Evolutionary conservation across 2,797 vertebrate genomes (phyloP).

Genomic region (Apogon talboti): DNA sequence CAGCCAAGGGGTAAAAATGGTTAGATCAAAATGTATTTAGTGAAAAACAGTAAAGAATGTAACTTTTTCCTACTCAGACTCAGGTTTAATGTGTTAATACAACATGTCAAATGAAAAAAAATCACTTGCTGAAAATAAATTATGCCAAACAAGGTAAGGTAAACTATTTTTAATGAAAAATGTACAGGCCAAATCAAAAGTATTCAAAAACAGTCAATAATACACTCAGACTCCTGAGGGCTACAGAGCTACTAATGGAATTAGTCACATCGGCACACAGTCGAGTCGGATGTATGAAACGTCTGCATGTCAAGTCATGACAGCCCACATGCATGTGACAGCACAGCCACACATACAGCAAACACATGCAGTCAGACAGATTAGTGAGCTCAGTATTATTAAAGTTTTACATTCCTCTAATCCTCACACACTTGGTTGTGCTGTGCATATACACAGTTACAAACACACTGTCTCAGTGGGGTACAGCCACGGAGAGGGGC

Average conservation of each 20-base stretch:
- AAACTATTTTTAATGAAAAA: too few relatives aligned
- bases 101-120: too few relatives aligned
- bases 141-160: too few relatives aligned
- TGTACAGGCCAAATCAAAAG: too few relatives aligned
- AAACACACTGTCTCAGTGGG: constrained; percentile 34
- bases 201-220: too few relatives aligned
- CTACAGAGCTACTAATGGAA: constrained; percentile 56
- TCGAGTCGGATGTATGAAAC: constrained; percentile 16
- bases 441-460: constrained; percentile 15
- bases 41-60: too few relatives aligned
- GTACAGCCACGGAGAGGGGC: constrained; percentile 52
- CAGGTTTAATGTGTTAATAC: too few relatives aligned
- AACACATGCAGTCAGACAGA: constrained; percentile 44
- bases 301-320: neutral
- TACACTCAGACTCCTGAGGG: too few relatives aligned
- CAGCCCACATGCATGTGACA: constrained; percentile 26
- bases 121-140: too few relatives aligned
- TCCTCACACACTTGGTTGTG: constrained; percentile 47
- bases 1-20: too few relatives aligned
- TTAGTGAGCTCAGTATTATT: constrained; percentile 66
- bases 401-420: constrained; percentile 66
- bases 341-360: constrained; percentile 31
- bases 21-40: too few relatives aligned
- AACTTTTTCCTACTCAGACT: too few relatives aligned
- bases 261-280: constrained; percentile 42